Evolutionary conservation across 2,113 vertebrate species (phyloP), one percentile per base, ranked within the genome.

Genomic region (Dasyornis broadbenti): DNA sequence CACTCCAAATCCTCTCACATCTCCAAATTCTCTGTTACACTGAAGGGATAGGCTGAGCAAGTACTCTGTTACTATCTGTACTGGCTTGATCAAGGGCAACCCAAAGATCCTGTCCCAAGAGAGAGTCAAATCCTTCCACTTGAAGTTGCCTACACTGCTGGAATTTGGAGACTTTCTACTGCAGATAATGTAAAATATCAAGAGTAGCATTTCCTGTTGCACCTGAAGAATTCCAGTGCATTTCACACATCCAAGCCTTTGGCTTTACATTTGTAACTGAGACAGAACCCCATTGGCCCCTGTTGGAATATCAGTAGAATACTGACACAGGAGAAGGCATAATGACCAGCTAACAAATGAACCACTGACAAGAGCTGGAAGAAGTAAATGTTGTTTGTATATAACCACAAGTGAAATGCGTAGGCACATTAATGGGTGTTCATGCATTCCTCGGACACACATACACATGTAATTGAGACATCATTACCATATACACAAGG

Each of bases 1-100:
- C 44, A 40, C 26, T 64, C 21, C 23, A 60, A 49, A 26, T 4
- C 2, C 17, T 44, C 16, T 4, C 7, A 26, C 0, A 0, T 8
- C n/a, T n/a, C n/a, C n/a, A n/a, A 42, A 24, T 9, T 47, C 40
- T 4, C 11, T 81, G 8, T 44, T 78, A 31, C 27, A 9, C 19
- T 10, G 24, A 6, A n/a, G 18, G 4, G 9, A 28, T 5, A 69
- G 35, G 39, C 50, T 31, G 42, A 69, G 21, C 16, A 20, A 3
- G 17, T 42, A 35, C 23, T 33, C 33, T 40, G 6, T 16, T 76
- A 31, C 44, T 75, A 5, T 28, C 39, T 63, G 6, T 40, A 42
- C 13, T 44, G 26, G 6, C 27, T 57, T 35, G 4, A 33, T 47
- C n/a, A 60, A 82, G 12, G 13, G 8, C 15, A 80, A 40, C 6